Evolutionary conservation across 2,888 invertebrate genomes (phyloP), one percentile per base, ranked within the genome.

Genomic region (Drosophila ezoana): DNA sequence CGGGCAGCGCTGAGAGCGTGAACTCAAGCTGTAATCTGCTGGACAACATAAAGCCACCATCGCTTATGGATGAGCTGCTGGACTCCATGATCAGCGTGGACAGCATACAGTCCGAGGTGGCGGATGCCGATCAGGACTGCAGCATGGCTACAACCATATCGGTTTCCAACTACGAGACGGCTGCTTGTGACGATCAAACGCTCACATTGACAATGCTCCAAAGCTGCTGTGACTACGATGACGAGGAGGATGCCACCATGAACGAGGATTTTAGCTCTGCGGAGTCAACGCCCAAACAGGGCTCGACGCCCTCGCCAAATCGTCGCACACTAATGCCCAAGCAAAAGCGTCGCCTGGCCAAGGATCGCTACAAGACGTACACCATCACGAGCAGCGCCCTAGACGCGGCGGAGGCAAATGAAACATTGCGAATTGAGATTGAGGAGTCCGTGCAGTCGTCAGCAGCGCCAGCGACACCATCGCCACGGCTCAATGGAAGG

Each of bases 51-150:
- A 96, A 96, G 89, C 97, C 97, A 3, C 97, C 97, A 0, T 96
- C 97, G 0, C 94, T 95, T 72, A 95, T 97, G 95, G 96, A 96
- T 63, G 94, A 95, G 80, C 91, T 95, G 5, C 84, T 94, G 1
- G 97, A 97, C 81, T 97, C 97, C 74, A 96, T 97, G 95, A 93
- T 96, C 13, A 97, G 97, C 59, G 96, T 97, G 0, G 95, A 96
- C 0, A 97, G 97, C 89, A 95, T 97, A 63, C 95, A 95, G 28
- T 97, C 96, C 0, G 97, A 97, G 92, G 94, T 95, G 4, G 95
- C 94, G 0, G 96, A 96, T 62, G 89, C 81, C 0, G 96, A 96
- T 47, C 78, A 85, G 45, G 85, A 86, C n/a, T 89, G 90, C 70
- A 92, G 91, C 54, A 79, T 93, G 72, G 82, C 92, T 33, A 91